These are phyloP conservation scores for Thecocarcelia acutangulata DNA, from an alignment of 2,888 invertebrate genomes.

Conservation along the genomic window DNA sequence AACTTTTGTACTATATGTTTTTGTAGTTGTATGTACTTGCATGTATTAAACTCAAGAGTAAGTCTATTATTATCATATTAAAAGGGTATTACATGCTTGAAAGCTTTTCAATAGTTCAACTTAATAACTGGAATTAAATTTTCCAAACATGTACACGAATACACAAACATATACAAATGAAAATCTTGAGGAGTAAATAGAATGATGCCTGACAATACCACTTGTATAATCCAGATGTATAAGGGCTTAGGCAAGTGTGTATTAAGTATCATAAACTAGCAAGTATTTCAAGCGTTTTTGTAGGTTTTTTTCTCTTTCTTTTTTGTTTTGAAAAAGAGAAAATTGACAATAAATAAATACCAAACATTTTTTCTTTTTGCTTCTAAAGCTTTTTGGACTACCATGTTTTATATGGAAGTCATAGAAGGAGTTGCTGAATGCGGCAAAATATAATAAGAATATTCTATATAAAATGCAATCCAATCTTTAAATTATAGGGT, in stretches of 20 bases:
- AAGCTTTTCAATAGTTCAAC: conserved; percentile 49
- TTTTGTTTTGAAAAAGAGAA: too few relatives aligned
- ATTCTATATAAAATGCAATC: too few relatives aligned
- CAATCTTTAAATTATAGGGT: too few relatives aligned
- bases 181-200: neutral
- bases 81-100: conserved; percentile 54
- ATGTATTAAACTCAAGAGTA: neutral
- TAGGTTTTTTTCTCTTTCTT: too few relatives aligned
- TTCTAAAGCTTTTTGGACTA: too few relatives aligned
- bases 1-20: neutral
- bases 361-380: too few relatives aligned
- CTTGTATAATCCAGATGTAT: neutral
- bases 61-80: conserved; percentile 53
- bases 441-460: too few relatives aligned
- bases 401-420: too few relatives aligned
- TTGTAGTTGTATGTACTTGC: neutral
- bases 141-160: neutral
- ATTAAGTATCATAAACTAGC: too few relatives aligned
- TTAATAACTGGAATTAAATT: conserved; percentile 53
- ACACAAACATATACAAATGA: neutral
- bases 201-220: neutral
- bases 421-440: too few relatives aligned
- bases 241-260: neutral
- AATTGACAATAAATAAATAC: too few relatives aligned
- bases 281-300: too few relatives aligned